Base-by-base conservation (phyloP, 2,888 invertebrate genomes). In the Xestia c-nigrum region DNA sequence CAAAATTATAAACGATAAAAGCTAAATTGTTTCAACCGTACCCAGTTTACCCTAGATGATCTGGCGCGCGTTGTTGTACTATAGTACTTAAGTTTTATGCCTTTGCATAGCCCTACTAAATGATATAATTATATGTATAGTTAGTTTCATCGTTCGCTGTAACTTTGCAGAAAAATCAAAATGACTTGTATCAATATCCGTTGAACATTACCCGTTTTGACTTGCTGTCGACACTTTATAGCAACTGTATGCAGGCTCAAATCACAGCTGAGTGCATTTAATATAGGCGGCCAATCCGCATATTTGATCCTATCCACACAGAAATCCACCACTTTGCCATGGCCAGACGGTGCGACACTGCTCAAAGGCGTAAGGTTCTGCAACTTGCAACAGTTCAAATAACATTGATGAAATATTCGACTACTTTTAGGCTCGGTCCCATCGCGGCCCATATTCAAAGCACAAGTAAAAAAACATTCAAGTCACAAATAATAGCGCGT, bases 251-350 rank as follows among this genome's bases (percentile, higher is more conserved):
- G 98, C 7, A 98, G 96, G 79, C 98, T 98, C 70, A 97, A 97
- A 92, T 98, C 98, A 84, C 97, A 97, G 68, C 97, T 97, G 9
- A 98, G 93, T 0, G 98, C 98, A 87, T 98, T 98, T 70, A 98
- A 94, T 68, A 98, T 97, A 2, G 98, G 97, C 50, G 97, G 96
- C 98, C 98, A 98, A 85, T 98, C 98, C 80, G 97, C 97, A 81
- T 98, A 97, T 89, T 98, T 98, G 70, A 98, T 97, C 84, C 98
- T 97, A 90, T 98, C 98, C 71, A 98, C 98, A 84, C 97, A 97
- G 88, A 98, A 98, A 86, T 98, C 98, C 80, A 98, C 89, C 61
- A 95, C 93, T 69, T 97, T 96, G 31, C 96, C 97, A 74, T 96
- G 96, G 64, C 94, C 93, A n/a, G 94, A 92, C 1, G 96, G 95